Conservation (phyloP, 2,113 vertebrate species). For the Pycnonotus jocosus region DNA sequence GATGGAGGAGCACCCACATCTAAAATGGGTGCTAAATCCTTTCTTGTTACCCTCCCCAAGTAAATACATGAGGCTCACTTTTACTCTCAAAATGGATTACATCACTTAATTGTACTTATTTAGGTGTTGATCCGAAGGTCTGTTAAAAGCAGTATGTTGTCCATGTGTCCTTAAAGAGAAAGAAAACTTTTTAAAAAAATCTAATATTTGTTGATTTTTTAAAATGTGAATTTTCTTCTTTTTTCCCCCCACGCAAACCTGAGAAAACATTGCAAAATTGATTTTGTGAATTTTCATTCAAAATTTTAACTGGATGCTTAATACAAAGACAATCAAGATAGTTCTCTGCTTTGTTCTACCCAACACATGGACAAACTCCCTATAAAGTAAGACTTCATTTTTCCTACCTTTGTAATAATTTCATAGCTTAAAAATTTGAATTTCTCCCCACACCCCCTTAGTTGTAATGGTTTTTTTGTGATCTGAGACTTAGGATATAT, state of each 20-base stretch:
- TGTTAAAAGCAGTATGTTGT: neutral
- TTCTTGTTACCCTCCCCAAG: neutral
- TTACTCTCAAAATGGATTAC: neutral
- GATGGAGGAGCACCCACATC: neutral
- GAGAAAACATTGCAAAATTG: neutral
- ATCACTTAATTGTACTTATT: neutral
- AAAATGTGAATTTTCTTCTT: neutral
- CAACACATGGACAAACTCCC: neutral
- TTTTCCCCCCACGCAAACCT: neutral
- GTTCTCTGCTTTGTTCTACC: neutral
- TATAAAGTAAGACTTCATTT: neutral
- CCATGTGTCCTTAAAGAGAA: neutral
- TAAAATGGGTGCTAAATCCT: neutral
- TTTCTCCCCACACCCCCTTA: neutral
- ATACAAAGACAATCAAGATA: neutral
- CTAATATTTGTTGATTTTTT: neutral
- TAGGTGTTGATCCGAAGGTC: neutral
- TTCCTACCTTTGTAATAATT: neutral
- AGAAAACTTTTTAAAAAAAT: neutral
- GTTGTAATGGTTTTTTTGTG: neutral
- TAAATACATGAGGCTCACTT: neutral
- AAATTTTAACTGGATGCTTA: neutral
- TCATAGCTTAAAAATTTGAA: neutral
- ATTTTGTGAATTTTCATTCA: neutral
- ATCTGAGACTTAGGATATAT: slow-evolving; percentile 3